Evolutionary conservation across 2,888 invertebrate species (phyloP).

Genomic region (Ischnus inquisitorius): DNA sequence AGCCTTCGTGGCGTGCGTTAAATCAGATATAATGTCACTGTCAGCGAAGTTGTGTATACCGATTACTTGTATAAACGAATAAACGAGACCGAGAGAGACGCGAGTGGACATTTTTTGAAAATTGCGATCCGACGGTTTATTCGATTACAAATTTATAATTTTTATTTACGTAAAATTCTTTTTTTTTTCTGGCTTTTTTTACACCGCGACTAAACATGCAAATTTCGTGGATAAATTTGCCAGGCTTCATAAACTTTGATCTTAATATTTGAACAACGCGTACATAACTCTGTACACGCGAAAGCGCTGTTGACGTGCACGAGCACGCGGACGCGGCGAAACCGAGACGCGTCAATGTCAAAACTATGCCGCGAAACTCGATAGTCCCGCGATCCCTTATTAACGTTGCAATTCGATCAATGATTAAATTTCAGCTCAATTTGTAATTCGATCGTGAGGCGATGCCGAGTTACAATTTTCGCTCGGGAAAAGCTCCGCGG

Average conservation of each 20-base stretch:
- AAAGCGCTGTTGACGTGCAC: background rate
- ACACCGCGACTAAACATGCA: background rate
- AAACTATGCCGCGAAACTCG: slow-evolving; percentile 27
- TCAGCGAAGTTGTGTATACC: slow-evolving; percentile 4
- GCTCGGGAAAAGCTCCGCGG: background rate
- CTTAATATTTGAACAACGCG: background rate
- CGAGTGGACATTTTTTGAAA: background rate
- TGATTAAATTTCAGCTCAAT: slow-evolving; percentile 66
- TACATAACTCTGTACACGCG: background rate
- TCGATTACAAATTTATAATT: slow-evolving; percentile 45
- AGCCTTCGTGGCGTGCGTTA: slow-evolving; percentile 36
- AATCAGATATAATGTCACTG: slow-evolving; percentile 48
- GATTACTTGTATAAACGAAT: background rate
- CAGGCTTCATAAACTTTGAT: background rate
- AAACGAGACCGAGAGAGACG: background rate
- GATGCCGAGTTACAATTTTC: slow-evolving; percentile 33
- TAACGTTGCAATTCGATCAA: slow-evolving; percentile 50
- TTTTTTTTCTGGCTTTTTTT: background rate
- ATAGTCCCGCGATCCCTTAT: slow-evolving; percentile 33
- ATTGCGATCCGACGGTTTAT: slow-evolving; percentile 26
- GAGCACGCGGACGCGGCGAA: background rate
- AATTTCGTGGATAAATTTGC: slow-evolving; percentile 40
- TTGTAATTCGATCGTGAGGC: slow-evolving; percentile 62
- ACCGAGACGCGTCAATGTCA: slow-evolving; percentile 2
- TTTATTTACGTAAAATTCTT: background rate